Evolutionary conservation across 2,888 invertebrate species (phyloP).

Genomic region (Lasiommata megera): DNA sequence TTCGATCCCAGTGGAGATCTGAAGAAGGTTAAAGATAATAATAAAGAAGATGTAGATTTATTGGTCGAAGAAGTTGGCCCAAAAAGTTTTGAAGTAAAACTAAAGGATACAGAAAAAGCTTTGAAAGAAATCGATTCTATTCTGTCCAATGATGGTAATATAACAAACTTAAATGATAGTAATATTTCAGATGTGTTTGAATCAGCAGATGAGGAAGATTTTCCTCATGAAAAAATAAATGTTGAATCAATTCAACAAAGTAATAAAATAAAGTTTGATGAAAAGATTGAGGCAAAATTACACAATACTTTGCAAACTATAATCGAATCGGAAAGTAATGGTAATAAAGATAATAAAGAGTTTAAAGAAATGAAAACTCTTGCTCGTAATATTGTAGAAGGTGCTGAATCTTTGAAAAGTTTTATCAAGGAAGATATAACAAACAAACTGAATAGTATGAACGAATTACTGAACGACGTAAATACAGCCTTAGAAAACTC

Average conservation of each 20-base stretch:
- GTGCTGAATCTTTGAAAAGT: slow-evolving; percentile 69
- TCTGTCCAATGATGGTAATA: slow-evolving; percentile 36
- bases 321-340: slow-evolving; percentile 48
- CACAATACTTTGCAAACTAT: slow-evolving; percentile 55
- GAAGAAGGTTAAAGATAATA: slow-evolving; percentile 32
- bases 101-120: slow-evolving; percentile 59
- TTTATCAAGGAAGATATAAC: slow-evolving; percentile 72
- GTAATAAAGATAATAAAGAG: slow-evolving; percentile 56
- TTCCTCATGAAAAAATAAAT: neutral
- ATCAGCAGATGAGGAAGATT: slow-evolving; percentile 5
- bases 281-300: slow-evolving; percentile 56
- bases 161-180: slow-evolving; percentile 1
- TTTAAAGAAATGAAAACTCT: slow-evolving; percentile 67
- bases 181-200: slow-evolving; percentile 3
- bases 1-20: slow-evolving; percentile 44
- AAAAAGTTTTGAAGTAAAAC: slow-evolving; percentile 53
- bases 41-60: slow-evolving; percentile 31
- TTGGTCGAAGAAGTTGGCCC: slow-evolving; percentile 46
- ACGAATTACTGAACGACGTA: slow-evolving; percentile 70
- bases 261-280: slow-evolving; percentile 43
- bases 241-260: neutral
- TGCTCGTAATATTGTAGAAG: slow-evolving; percentile 66
- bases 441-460: slow-evolving; percentile 74
- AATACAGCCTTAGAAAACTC: slow-evolving; percentile 70
- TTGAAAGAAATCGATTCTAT: slow-evolving; percentile 54